Percentiles rank a stretch among this genome's conserved stretches.
phyloP scores from a whole-genome alignment of 2,888 invertebrate species.

The Phortica magna region DNA sequence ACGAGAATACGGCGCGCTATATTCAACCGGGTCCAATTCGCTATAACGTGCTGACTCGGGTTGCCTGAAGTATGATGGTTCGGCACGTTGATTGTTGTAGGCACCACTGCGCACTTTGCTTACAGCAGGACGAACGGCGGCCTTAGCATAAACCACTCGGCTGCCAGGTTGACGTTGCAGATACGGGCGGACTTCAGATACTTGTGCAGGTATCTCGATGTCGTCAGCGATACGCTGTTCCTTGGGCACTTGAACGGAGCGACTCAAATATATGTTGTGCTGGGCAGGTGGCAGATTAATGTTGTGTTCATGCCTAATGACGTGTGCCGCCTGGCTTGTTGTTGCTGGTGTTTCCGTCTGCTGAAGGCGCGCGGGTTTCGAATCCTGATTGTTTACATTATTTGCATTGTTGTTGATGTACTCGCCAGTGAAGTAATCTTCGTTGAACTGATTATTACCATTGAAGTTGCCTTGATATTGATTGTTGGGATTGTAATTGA shows the following conservation, averaged over 20 bases:
- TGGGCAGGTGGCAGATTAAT: constrained; percentile 70
- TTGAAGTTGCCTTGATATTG: constrained; percentile 61
- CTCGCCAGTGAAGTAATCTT: constrained; percentile 69
- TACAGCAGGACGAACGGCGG: constrained; percentile 44
- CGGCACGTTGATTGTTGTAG: constrained; percentile 36
- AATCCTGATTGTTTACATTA: constrained; percentile 55
- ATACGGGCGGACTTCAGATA: constrained; percentile 66
- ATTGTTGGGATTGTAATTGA: constrained; percentile 36
- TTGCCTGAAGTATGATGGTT: constrained; percentile 32
- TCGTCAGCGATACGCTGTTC: constrained; percentile 49
- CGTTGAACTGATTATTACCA: constrained; percentile 55
- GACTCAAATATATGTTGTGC: constrained; percentile 71
- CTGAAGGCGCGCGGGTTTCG: constrained; percentile 69
- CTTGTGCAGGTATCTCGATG: constrained; percentile 61
- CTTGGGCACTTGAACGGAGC: constrained; percentile 51
- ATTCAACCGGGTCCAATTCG: constrained; percentile 62
- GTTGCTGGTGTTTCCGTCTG: constrained; percentile 49
- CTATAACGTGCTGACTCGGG: constrained; percentile 52
- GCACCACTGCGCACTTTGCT: constrained; percentile 35
- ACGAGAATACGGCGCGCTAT: constrained; percentile 71
- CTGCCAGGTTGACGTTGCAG: constrained; percentile 57
- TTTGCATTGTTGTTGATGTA: constrained; percentile 58
- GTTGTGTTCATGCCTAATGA: constrained; percentile 71
- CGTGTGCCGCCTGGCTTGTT: constrained; percentile 48
- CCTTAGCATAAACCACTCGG: constrained; percentile 64